These are phyloP conservation scores for Capitulum mitella DNA, from an alignment of 2,888 invertebrate species.

Conservation along the genomic window DNA sequence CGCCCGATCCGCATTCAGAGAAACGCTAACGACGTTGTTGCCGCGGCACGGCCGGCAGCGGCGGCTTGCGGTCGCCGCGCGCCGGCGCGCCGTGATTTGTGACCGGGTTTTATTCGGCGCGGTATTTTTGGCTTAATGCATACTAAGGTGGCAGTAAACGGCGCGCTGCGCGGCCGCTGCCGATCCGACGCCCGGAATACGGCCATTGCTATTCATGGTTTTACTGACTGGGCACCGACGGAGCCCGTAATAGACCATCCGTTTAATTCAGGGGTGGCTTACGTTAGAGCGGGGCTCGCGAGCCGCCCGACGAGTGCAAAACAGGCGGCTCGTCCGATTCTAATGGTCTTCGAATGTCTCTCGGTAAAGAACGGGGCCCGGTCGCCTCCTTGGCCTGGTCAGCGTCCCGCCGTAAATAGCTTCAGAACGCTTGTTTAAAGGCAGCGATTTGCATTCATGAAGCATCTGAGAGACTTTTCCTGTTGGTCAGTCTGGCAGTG, in stretches of 20 bases:
- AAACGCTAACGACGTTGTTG: background rate
- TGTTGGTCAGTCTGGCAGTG: too few relatives aligned
- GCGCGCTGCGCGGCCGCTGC: background rate
- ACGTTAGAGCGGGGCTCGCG: too few relatives aligned
- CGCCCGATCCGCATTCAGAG: background rate
- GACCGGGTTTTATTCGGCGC: background rate
- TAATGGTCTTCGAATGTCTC: too few relatives aligned
- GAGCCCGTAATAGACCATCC: background rate
- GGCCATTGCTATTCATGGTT: constrained; percentile 22
- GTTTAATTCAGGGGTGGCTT: background rate
- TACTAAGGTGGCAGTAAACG: constrained; percentile 11
- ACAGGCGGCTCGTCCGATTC: too few relatives aligned
- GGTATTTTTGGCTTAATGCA: constrained; percentile 9
- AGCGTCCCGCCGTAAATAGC: too few relatives aligned
- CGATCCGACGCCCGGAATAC: background rate
- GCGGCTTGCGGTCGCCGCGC: background rate
- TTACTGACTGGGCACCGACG: background rate
- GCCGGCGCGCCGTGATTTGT: background rate
- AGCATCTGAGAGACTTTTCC: too few relatives aligned
- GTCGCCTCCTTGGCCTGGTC: too few relatives aligned
- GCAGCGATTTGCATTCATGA: too few relatives aligned
- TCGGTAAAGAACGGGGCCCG: too few relatives aligned
- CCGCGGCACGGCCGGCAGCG: background rate
- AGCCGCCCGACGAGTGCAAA: too few relatives aligned
- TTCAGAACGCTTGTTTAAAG: too few relatives aligned